Evolutionary conservation across 2,888 invertebrate genomes (phyloP).

Genomic region (Chaetogeoica ovagalla): DNA sequence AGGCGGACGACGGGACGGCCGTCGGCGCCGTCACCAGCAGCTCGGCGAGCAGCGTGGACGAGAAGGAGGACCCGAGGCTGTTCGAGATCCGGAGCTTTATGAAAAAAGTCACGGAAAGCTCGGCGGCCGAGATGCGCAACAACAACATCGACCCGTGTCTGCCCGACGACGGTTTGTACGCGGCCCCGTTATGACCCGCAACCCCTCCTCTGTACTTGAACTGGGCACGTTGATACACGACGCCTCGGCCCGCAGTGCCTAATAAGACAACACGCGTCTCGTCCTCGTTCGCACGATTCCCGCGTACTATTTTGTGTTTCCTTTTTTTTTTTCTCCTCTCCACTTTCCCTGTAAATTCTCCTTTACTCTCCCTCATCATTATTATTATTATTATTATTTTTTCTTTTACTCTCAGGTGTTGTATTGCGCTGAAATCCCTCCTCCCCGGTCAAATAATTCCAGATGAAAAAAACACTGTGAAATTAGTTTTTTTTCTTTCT

Average conservation of each 20-base stretch:
- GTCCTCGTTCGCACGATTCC: too few species aligned
- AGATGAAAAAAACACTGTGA: background rate
- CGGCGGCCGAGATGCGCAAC: conserved; percentile 64
- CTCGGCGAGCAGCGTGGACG: conserved; percentile 79
- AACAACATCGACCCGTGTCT: conserved; percentile 60
- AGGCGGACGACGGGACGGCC: conserved; percentile 76
- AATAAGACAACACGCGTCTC: background rate
- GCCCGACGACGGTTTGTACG: conserved; percentile 55
- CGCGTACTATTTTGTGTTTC: too few species aligned
- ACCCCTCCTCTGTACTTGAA: conserved; percentile 42
- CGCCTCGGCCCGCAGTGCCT: background rate
- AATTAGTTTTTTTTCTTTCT: background rate
- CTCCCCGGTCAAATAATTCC: background rate
- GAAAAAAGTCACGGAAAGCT: conserved; percentile 77
- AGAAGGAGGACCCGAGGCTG: conserved; percentile 76
- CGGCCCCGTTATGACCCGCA: conserved; percentile 46
- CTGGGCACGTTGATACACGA: conserved; percentile 35
- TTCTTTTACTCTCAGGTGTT: too few species aligned
- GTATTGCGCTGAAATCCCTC: too few species aligned
- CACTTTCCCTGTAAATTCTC: too few species aligned
- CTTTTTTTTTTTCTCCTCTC: too few species aligned
- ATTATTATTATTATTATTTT: too few species aligned
- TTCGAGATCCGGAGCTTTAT: conserved; percentile 89
- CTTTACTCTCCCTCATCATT: too few species aligned
- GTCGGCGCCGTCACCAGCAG: conserved; percentile 72